Conservation (phyloP, 2,888 invertebrate genomes). For the Imbricaverruca yamaguchii region DNA sequence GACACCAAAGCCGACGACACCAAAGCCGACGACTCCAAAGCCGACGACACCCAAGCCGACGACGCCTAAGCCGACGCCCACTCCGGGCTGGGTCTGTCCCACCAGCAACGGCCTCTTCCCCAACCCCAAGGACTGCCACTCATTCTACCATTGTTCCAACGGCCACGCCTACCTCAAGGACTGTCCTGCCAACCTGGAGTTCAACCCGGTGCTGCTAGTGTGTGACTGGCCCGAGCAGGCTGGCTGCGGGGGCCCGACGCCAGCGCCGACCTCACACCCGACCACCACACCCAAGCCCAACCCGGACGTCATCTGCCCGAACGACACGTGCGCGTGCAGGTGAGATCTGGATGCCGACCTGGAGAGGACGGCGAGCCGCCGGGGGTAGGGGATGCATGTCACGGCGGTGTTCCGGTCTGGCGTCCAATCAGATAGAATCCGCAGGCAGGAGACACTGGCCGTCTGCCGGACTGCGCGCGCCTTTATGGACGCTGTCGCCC, state of each 20-base stretch:
- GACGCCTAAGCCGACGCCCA: background rate
- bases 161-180: conserved; percentile 26
- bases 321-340: conserved; percentile 23
- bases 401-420: too few relatives aligned
- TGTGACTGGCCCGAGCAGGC: conserved; percentile 33
- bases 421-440: too few relatives aligned
- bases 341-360: background rate
- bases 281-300: background rate
- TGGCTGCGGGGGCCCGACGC: conserved; percentile 23
- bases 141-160: conserved; percentile 28
- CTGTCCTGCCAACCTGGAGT: conserved; percentile 32
- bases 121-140: conserved; percentile 30
- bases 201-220: conserved; percentile 29
- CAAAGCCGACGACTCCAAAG: background rate
- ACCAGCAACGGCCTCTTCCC: conserved; percentile 29
- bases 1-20: too few relatives aligned
- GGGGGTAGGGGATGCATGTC: too few relatives aligned
- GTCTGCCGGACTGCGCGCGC: too few relatives aligned
- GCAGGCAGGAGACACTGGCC: too few relatives aligned
- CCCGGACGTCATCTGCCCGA: conserved; percentile 19
- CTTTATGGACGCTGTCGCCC: too few relatives aligned
- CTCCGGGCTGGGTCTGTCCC: conserved; percentile 20
- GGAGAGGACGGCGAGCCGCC: too few relatives aligned
- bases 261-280: background rate
- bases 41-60: background rate